Conservation (phyloP, 37 sponge, comb jelly and placozoan genomes). For the Beroe ovata region DNA sequence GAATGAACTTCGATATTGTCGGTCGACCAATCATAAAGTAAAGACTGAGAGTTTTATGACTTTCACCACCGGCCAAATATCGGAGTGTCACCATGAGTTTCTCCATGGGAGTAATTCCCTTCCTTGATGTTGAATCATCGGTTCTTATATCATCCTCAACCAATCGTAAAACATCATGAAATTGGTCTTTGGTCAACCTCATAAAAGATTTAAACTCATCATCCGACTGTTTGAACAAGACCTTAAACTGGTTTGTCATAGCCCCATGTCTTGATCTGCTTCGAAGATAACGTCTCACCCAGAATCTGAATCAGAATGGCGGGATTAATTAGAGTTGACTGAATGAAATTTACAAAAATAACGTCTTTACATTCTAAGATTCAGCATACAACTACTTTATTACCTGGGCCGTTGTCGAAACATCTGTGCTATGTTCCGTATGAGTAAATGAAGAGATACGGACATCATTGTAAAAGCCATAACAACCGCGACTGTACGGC, state of each 20-base stretch:
- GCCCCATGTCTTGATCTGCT: neutral
- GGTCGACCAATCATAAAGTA: slow-evolving; percentile 54
- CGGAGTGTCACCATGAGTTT: slow-evolving; percentile 18
- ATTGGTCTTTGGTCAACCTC: neutral
- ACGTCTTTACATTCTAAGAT: too few species aligned
- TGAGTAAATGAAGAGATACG: too few species aligned
- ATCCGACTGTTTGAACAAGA: slow-evolving; percentile 1
- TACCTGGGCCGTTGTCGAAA: neutral
- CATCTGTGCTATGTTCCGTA: neutral
- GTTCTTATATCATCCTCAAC: slow-evolving; percentile 7
- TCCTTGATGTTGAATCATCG: slow-evolving; percentile 1
- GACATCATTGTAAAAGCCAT: too few species aligned
- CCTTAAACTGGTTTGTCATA: slow-evolving; percentile 14
- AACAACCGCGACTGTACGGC: too few species aligned
- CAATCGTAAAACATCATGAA: neutral
- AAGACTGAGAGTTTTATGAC: neutral
- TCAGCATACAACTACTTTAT: too few species aligned
- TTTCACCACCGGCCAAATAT: slow-evolving; percentile 19
- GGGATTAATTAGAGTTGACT: too few species aligned
- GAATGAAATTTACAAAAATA: too few species aligned
- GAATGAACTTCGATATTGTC: slow-evolving; percentile 29
- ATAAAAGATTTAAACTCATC: slow-evolving; percentile 14
- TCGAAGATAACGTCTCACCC: slow-evolving; percentile 29
- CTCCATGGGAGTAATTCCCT: slow-evolving; percentile 14
- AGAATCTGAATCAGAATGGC: slow-evolving; percentile 15